Evolutionary conservation across 2,888 invertebrate genomes (phyloP).

Genomic region (Pristionchus maxplancki): DNA sequence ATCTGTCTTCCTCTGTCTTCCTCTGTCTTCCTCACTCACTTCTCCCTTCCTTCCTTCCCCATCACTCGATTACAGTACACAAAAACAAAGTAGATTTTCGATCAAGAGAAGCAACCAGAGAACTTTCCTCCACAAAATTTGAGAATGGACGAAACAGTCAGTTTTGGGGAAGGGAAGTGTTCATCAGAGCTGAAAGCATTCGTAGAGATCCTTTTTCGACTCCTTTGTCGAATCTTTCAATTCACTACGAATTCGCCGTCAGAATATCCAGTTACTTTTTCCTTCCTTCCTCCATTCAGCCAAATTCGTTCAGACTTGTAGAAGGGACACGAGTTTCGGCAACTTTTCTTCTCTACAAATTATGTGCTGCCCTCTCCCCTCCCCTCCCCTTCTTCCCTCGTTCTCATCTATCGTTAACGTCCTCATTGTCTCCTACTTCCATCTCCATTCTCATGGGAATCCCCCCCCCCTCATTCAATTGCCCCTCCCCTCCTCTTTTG

Average conservation of each 20-base stretch:
- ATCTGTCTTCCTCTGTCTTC: neutral
- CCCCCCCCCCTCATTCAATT: neutral
- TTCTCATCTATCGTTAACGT: constrained; percentile 5
- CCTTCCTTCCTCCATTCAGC: neutral
- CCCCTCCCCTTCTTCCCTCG: neutral
- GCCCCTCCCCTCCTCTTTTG: neutral
- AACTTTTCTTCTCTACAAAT: neutral
- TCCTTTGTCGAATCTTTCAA: neutral
- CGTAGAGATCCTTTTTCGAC: neutral
- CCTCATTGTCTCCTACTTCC: constrained; percentile 12
- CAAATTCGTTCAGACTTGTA: neutral
- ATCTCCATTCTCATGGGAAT: neutral
- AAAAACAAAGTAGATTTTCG: neutral
- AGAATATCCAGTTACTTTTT: neutral
- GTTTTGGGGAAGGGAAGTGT: too few relatives aligned
- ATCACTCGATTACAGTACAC: neutral
- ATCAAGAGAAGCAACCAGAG: neutral
- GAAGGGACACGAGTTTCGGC: neutral
- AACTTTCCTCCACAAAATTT: neutral
- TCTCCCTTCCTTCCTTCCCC: neutral
- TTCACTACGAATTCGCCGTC: neutral
- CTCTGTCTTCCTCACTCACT: too few relatives aligned
- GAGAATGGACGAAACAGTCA: too few relatives aligned
- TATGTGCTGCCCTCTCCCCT: neutral
- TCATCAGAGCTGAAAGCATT: too few relatives aligned